Conservation (phyloP, 1,140 invertebrate species). For the Rhynchophorus ferrugineus region DNA sequence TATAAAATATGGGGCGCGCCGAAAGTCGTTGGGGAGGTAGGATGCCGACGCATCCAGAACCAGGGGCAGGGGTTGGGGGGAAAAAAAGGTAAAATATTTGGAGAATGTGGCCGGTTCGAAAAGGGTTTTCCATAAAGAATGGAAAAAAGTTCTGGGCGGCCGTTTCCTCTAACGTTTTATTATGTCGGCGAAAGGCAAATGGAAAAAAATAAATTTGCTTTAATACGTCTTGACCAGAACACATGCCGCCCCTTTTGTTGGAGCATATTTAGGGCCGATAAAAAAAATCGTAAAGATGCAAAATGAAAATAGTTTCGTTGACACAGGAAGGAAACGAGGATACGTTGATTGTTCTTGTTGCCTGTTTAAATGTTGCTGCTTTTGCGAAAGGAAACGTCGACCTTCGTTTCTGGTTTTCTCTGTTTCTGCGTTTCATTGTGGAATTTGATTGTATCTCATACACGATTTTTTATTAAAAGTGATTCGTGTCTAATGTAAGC, state of each 20-base stretch:
- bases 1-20: neutral
- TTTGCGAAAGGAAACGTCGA: too few species aligned
- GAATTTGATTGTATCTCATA: too few species aligned
- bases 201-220: slow-evolving; percentile 2
- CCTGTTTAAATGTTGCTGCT: too few species aligned
- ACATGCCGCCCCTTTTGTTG: neutral
- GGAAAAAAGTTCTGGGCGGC: neutral
- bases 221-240: slow-evolving; percentile 6
- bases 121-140: neutral
- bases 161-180: neutral
- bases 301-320: neutral
- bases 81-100: slow-evolving; percentile 7
- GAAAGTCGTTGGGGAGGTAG: neutral
- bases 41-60: neutral
- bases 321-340: too few species aligned
- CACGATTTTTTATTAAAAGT: too few species aligned
- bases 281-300: neutral
- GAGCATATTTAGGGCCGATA: neutral
- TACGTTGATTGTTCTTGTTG: too few species aligned
- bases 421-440: too few species aligned
- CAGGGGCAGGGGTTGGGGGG: neutral
- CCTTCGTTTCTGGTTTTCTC: too few species aligned
- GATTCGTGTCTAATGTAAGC: too few species aligned
- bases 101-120: neutral
- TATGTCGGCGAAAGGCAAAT: neutral